These are phyloP conservation scores for Myotis davidii DNA, from an alignment of 2,113 vertebrate species.

Conservation along the genomic window DNA sequence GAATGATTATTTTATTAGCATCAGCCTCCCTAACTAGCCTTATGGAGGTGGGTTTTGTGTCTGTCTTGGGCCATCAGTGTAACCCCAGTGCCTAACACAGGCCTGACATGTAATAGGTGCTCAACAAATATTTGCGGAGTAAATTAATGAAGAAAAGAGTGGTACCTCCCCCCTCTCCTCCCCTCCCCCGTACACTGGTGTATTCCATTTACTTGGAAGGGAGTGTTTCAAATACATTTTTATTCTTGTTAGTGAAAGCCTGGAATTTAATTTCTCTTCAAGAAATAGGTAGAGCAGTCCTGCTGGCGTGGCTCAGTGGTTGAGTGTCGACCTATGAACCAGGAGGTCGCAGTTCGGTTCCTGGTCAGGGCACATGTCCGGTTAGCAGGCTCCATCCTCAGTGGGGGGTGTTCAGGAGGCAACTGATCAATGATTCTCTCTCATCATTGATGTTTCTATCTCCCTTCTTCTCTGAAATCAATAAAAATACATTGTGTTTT, in stretches of 20 bases:
- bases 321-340: too few relatives aligned
- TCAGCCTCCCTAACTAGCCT: not conserved
- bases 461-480: too few relatives aligned
- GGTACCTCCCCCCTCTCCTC: too few relatives aligned
- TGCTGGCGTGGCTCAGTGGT: too few relatives aligned
- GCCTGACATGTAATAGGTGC: not conserved
- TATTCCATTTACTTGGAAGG: not conserved
- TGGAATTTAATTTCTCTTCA: not conserved
- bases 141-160: not conserved
- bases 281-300: not conserved
- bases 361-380: too few relatives aligned
- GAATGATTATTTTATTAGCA: not conserved
- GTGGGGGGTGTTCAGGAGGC: too few relatives aligned
- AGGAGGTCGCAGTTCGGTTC: too few relatives aligned
- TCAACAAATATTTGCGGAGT: not conserved
- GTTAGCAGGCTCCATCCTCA: too few relatives aligned
- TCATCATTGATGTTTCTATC: too few relatives aligned
- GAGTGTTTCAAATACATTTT: not conserved
- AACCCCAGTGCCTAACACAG: not conserved
- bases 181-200: too few relatives aligned
- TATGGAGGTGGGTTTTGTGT: rapidly evolving
- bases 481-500: too few relatives aligned
- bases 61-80: not conserved
- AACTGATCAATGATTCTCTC: too few relatives aligned
- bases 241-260: not conserved